phyloP scores from a whole-genome alignment of 1,140 invertebrate genomes.

The Planococcus citri region DNA sequence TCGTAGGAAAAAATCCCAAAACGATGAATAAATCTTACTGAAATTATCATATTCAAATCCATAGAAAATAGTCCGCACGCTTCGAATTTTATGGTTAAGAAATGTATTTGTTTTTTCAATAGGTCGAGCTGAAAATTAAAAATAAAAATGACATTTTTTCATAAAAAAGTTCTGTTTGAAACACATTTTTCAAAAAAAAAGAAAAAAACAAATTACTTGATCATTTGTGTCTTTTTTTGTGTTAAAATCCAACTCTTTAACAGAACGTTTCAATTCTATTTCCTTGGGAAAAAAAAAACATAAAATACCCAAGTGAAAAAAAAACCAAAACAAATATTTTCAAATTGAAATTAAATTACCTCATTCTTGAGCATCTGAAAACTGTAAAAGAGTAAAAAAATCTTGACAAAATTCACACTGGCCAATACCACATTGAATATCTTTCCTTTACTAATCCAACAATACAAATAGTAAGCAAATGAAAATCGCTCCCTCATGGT shows the following conservation, averaged over 20 bases:
- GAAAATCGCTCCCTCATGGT: conserved; percentile 11
- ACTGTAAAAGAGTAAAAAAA: neutral
- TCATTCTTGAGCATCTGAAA: conserved; percentile 1
- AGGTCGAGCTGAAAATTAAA: neutral
- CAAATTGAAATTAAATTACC: neutral
- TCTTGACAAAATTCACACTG: neutral
- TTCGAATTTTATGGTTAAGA: neutral
- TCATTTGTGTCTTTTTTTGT: too few relatives aligned
- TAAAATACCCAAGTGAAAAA: too few relatives aligned
- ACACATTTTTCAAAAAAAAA: too few relatives aligned
- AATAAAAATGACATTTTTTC: too few relatives aligned
- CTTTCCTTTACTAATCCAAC: neutral
- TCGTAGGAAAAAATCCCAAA: too few relatives aligned
- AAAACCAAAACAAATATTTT: neutral
- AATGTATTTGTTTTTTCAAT: neutral
- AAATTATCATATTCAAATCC: conserved; percentile 10
- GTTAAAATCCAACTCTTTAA: too few relatives aligned
- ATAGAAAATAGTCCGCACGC: conserved; percentile 4
- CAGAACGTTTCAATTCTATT: too few relatives aligned
- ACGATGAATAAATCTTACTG: neutral
- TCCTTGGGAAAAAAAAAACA: too few relatives aligned
- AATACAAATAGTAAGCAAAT: neutral
- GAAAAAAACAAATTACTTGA: too few relatives aligned
- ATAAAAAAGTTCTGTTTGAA: too few relatives aligned
- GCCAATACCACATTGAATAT: neutral